Conservation (phyloP, 2,797 vertebrate genomes). For the Hozukius guyotensis region DNA sequence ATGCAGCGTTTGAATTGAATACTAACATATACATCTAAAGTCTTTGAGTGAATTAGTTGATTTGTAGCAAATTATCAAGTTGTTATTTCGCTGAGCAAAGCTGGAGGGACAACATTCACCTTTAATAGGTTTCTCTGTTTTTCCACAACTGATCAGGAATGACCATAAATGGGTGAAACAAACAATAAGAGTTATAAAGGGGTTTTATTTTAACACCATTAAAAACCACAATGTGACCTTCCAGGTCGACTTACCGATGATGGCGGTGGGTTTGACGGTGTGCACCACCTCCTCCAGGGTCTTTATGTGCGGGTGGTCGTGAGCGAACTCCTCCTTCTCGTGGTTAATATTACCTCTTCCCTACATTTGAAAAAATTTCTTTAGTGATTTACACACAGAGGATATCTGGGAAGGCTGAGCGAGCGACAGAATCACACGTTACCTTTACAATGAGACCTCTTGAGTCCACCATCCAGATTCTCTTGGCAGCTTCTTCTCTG, state of each 20-base stretch:
- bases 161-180: slow-evolving; percentile 35
- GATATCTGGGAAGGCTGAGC: neutral
- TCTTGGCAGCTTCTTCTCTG: slow-evolving; percentile 88
- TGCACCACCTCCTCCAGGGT: slow-evolving; percentile 93
- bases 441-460: slow-evolving; percentile 97
- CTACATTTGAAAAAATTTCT: slow-evolving; percentile 50
- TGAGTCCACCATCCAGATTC: slow-evolving; percentile 98
- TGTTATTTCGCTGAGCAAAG: neutral
- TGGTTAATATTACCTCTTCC: slow-evolving; percentile 92
- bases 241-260: slow-evolving; percentile 87
- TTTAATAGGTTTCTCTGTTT: slow-evolving; percentile 54
- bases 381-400: neutral
- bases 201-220: neutral
- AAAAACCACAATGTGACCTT: neutral
- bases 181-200: slow-evolving; percentile 20
- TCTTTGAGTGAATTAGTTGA: slow-evolving; percentile 17
- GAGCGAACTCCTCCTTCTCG: slow-evolving; percentile 94
- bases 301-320: slow-evolving; percentile 89
- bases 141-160: slow-evolving; percentile 50
- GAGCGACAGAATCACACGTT: neutral
- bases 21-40: neutral
- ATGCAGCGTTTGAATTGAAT: slow-evolving; percentile 1
- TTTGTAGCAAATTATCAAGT: slow-evolving; percentile 15
- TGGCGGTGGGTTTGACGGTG: slow-evolving; percentile 91
- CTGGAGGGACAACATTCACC: slow-evolving; percentile 43